Conservation (phyloP, 2,888 invertebrate species). For the Stegana nigrithorax region DNA sequence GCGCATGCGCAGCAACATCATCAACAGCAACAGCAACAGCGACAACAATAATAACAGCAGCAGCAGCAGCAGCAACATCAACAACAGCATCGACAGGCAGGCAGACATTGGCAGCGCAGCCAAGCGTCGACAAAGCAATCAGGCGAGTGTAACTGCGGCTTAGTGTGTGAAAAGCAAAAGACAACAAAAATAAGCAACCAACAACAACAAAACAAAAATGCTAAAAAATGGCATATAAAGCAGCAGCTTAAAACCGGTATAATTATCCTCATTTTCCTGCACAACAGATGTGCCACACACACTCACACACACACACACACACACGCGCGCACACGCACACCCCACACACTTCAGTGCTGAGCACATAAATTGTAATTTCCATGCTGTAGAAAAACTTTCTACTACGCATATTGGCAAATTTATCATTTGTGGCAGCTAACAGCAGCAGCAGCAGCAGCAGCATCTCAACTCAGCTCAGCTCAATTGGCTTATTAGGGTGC, state of each 20-base stretch:
- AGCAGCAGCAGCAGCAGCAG: background rate
- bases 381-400: constrained; percentile 53
- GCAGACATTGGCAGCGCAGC: constrained; percentile 5
- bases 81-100: constrained; percentile 1
- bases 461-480: no score
- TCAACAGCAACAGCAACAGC: background rate
- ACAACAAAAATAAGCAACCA: background rate
- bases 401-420: constrained; percentile 56
- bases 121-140: no score
- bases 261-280: constrained; percentile 63
- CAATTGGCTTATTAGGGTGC: no score
- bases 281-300: background rate
- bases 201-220: background rate
- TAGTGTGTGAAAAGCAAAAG: no score
- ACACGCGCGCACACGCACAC: background rate
- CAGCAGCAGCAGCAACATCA: background rate
- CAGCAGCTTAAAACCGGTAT: constrained; percentile 50
- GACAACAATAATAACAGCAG: background rate
- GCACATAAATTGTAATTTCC: constrained; percentile 58
- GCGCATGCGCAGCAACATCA: background rate
- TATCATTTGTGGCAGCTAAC: constrained; percentile 38
- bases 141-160: no score
- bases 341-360: background rate
- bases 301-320: background rate
- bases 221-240: constrained; percentile 4